phyloP scores from a whole-genome alignment of 2,113 vertebrate genomes.

The Tetrax tetrax region DNA sequence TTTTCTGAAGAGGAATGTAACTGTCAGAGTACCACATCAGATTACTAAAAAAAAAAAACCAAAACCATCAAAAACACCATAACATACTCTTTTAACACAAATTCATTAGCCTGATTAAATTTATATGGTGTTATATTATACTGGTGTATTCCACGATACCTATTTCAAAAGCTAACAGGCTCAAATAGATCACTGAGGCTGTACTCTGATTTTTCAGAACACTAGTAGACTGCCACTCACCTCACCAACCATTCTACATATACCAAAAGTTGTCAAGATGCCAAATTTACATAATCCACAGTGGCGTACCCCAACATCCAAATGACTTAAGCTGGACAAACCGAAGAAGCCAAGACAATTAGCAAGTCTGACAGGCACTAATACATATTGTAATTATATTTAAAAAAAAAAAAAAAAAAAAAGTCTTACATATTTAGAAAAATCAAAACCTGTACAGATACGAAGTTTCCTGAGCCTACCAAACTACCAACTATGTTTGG shows the following conservation, averaged over 20 bases:
- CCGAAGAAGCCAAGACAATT: not conserved
- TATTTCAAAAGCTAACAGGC: not conserved
- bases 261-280: not conserved
- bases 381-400: too few relatives aligned
- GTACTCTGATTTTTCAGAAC: not conserved
- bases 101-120: not conserved
- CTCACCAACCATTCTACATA: not conserved
- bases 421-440: not conserved
- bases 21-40: not conserved
- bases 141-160: not conserved
- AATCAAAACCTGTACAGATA: not conserved
- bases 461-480: not conserved
- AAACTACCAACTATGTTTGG: not conserved
- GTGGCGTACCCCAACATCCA: not conserved
- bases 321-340: not conserved
- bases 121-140: not conserved
- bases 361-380: not conserved
- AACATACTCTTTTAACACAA: not conserved
- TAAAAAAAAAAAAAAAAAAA: too few relatives aligned
- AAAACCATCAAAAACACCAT: not conserved
- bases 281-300: not conserved
- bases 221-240: not conserved
- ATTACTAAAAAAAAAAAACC: not conserved
- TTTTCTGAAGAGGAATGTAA: rapidly evolving
- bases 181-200: not conserved